Conservation (phyloP, 2,888 invertebrate species). For the Hirtodrosophila cameraria region DNA sequence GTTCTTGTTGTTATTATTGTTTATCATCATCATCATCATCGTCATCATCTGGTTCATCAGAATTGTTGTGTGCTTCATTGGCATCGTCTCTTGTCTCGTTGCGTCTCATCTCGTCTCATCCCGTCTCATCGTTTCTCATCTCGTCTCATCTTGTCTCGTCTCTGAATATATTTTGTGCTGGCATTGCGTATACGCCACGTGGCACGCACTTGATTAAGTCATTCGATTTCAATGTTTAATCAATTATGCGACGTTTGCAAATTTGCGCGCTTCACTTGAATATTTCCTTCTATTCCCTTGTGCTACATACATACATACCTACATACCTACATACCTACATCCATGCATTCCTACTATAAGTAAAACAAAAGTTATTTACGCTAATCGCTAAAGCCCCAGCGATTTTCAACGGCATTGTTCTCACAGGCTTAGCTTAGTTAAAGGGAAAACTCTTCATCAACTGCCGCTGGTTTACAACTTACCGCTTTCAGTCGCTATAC, state of each 20-base stretch:
- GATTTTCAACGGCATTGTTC: constrained; percentile 3
- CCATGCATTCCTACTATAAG: too few relatives aligned
- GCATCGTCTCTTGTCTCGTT: constrained; percentile 20
- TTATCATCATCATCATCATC: constrained; percentile 16
- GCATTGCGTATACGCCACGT: constrained; percentile 71
- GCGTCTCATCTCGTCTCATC: too few relatives aligned
- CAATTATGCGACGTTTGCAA: constrained; percentile 75
- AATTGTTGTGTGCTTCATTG: constrained; percentile 6
- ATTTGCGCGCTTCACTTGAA: constrained; percentile 37
- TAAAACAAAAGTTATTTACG: constrained; percentile 35
- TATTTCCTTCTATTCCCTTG: too few relatives aligned
- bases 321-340: too few relatives aligned
- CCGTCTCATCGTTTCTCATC: too few relatives aligned
- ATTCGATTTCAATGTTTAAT: constrained; percentile 66
- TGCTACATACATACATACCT: too few relatives aligned
- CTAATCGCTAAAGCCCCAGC: constrained; percentile 51
- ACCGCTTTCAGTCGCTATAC: too few relatives aligned
- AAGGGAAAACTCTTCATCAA: constrained; percentile 16
- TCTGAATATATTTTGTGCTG: constrained; percentile 13
- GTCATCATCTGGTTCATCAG: constrained; percentile 35
- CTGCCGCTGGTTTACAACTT: constrained; percentile 29
- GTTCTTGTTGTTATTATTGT: constrained; percentile 15
- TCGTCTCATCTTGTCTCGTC: too few relatives aligned
- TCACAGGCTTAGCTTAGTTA: too few relatives aligned
- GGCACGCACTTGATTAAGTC: constrained; percentile 75